Conservation (phyloP, 2,888 invertebrate species). For the Craniophora ligustri region DNA sequence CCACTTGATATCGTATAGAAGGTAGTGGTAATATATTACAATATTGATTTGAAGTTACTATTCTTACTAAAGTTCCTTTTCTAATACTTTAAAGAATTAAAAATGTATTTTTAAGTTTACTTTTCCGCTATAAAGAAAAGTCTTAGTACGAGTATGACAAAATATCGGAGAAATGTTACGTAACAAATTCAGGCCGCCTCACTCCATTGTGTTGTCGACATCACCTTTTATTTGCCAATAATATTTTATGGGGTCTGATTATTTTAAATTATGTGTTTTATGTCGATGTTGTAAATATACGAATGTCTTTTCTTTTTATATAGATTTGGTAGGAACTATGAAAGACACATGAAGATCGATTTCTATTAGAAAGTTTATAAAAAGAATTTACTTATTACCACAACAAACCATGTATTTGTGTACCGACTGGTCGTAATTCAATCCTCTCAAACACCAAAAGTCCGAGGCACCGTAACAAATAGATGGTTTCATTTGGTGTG, state of each 20-base stretch:
- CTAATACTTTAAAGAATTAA: too few relatives aligned
- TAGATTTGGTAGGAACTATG: background rate
- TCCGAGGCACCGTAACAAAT: constrained; percentile 31
- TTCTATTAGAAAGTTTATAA: constrained; percentile 14
- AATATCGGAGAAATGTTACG: background rate
- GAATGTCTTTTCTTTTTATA: constrained; percentile 8
- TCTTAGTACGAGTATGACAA: background rate
- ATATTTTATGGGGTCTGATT: constrained; percentile 27
- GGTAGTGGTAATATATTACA: too few relatives aligned
- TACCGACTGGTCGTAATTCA: constrained; percentile 11
- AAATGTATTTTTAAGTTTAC: too few relatives aligned
- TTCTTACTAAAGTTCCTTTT: too few relatives aligned
- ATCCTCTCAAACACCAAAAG: constrained; percentile 18
- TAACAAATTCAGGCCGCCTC: constrained; percentile 2
- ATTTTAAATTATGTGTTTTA: constrained; percentile 29
- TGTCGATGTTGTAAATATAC: constrained; percentile 5
- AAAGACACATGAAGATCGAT: constrained; percentile 3
- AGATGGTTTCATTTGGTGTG: constrained; percentile 26
- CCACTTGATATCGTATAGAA: too few relatives aligned
- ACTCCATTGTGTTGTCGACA: constrained; percentile 1
- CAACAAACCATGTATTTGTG: background rate
- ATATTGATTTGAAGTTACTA: too few relatives aligned
- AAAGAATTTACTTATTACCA: background rate
- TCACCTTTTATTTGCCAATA: constrained; percentile 12
- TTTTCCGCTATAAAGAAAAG: too few relatives aligned